Base-by-base conservation (phyloP, 2,888 invertebrate genomes). In the Tigriopus californicus region DNA sequence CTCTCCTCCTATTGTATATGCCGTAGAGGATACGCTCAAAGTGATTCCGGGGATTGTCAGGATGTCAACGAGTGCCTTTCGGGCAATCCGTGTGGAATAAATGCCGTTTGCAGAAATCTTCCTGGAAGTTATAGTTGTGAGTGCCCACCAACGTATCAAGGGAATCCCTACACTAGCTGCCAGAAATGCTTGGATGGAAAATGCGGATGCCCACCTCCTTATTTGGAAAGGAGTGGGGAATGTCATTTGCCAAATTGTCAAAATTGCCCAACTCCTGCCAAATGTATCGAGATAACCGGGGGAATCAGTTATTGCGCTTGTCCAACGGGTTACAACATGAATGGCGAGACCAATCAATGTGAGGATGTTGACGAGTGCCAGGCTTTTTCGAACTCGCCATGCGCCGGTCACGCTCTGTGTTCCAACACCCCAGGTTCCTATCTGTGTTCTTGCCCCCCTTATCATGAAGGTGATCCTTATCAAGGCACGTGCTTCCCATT, bases 71-170 rank as follows among this genome's bases (percentile, higher is more conserved):
- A 91, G 71, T 91, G 90, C 67, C 78, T 80, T 3, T 81, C 82
- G 65, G 82, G 81, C 60, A 25, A 20, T 12, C n/a, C 44, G 20
- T 91, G 91, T 71, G 91, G 90, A 0, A 72, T 85, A 24, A 88
- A 89, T 70, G 88, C 90, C 0, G 79, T 89, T 61, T 92, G 91
- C 68, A 89, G 87, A 70, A 92, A 92, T 72, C 73, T 90, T 56
- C 90, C 90, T 0, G 91, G 91, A 52, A 88, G 88, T 68, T 92
- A 90, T 68, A 89, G 89, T 71, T 92, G 91, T 66, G 85, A 85
- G 67, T 92, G 91, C 67, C 85, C 89, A 0, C 75, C 80, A 33
- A 88, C 87, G 41, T 89, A 84, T 68, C 85, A 84, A 67, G 90
- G 90, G 49, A 90, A 91, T 72, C 89, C 91, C 1, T 91, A 88